Percentiles rank a stretch among this genome's conserved stretches.
These are phyloP conservation scores for Leucophora obtusa DNA, from an alignment of 2,888 invertebrate species.

Conservation along the genomic window DNA sequence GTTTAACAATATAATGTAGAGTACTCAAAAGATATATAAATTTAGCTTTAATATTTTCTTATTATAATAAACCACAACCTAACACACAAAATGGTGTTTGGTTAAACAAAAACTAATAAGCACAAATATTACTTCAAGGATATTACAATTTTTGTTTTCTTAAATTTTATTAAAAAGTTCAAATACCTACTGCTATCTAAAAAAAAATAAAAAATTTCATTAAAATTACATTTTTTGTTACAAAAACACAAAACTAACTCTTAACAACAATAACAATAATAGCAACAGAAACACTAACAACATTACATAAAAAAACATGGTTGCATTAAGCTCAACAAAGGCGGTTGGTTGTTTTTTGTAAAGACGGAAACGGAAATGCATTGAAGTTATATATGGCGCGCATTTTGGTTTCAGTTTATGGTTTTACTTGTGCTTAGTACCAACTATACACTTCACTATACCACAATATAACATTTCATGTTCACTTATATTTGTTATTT, in stretches of 20 bases:
- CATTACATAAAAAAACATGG: constrained; percentile 20
- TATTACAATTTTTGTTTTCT: constrained; percentile 20
- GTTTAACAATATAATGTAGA: no score
- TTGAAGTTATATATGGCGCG: constrained; percentile 61
- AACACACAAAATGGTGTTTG: neutral
- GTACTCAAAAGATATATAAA: no score
- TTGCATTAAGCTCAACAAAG: constrained; percentile 30
- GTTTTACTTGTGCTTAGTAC: constrained; percentile 38
- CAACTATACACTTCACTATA: neutral
- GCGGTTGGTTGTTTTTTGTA: constrained; percentile 36
- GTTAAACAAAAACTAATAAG: neutral
- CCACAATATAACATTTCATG: constrained; percentile 40
- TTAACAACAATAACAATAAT: neutral
- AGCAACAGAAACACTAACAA: constrained; percentile 13
- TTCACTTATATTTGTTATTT: constrained; percentile 57
- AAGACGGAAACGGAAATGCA: constrained; percentile 62
- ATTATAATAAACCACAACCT: neutral
- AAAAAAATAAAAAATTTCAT: constrained; percentile 31
- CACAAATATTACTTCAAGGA: constrained; percentile 1
- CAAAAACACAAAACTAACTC: neutral
- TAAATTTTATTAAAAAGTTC: constrained; percentile 37
- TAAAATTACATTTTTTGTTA: constrained; percentile 20
- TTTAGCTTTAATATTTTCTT: neutral
- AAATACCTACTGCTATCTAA: neutral
- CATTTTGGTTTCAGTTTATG: constrained; percentile 60